Conservation (phyloP, 1,140 invertebrate species). For the Drosophila burlai region DNA sequence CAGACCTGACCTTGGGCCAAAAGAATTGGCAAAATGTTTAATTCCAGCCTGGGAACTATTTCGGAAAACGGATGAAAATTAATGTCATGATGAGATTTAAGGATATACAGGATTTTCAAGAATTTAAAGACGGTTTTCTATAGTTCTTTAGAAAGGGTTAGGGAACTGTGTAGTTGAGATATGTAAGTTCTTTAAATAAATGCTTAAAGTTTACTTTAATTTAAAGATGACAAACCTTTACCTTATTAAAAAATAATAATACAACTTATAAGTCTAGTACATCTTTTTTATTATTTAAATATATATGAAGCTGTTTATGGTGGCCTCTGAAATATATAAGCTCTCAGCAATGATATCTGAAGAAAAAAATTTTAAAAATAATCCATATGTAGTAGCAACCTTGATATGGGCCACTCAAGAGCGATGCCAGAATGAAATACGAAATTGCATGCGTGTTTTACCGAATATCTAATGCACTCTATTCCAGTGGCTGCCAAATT, state of each 20-base stretch:
- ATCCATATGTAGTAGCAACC: not conserved
- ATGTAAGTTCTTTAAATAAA: too few species aligned
- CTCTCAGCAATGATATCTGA: not conserved
- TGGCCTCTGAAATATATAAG: not conserved
- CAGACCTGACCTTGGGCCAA: slow-evolving; percentile 46
- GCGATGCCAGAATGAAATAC: not conserved
- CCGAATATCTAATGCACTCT: slow-evolving; percentile 41
- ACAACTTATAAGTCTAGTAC: not conserved
- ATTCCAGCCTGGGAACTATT: slow-evolving; percentile 30
- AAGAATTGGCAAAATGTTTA: slow-evolving; percentile 44
- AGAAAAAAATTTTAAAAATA: not conserved
- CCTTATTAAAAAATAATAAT: too few species aligned
- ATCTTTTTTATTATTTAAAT: not conserved
- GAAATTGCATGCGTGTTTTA: slow-evolving; percentile 16
- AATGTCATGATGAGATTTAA: slow-evolving; percentile 8
- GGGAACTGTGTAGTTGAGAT: not conserved
- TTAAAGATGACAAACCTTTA: not conserved
- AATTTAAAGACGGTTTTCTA: not conserved
- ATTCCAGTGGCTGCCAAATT: slow-evolving; percentile 27
- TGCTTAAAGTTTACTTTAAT: not conserved
- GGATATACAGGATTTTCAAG: not conserved
- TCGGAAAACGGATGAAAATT: slow-evolving; percentile 18
- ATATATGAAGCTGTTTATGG: not conserved
- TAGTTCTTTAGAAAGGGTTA: not conserved
- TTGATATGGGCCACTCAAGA: not conserved